A percentile compares a stretch with the other conserved stretches of the same genome.
These are phyloP conservation scores for Patiria miniata DNA, from an alignment of 35 echinoderm and acorn worm species.

Conservation along the genomic window DNA sequence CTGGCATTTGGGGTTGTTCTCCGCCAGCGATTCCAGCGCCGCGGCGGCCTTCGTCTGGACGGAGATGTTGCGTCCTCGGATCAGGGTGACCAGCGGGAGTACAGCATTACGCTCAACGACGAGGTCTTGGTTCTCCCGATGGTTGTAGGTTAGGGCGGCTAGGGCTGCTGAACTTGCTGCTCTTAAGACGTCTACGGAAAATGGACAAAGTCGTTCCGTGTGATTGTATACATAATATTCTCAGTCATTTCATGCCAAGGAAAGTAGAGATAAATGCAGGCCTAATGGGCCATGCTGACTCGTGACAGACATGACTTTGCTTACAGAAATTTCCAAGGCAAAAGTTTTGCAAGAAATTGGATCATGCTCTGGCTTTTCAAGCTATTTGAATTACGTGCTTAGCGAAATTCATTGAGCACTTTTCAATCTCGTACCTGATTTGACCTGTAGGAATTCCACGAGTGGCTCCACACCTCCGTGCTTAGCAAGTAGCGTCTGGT, in stretches of 20 bases:
- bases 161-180: conserved; percentile 85
- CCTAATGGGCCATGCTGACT: too few species aligned
- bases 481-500: conserved; percentile 80
- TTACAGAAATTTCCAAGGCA: too few species aligned
- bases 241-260: too few species aligned
- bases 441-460: conserved; percentile 89
- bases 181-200: conserved; percentile 69
- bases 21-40: conserved; percentile 89
- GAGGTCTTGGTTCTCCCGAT: conserved; percentile 78
- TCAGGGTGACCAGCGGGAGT: conserved; percentile 75
- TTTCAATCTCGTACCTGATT: conserved; percentile 67
- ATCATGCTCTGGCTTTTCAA: too few species aligned
- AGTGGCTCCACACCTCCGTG: conserved; percentile 81
- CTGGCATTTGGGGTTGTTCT: conserved; percentile 84
- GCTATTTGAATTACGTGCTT: too few species aligned
- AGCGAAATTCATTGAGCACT: too few species aligned
- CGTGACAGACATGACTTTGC: too few species aligned
- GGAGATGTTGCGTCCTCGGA: conserved; percentile 86
- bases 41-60: conserved; percentile 94
- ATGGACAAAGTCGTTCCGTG: neutral
- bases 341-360: too few species aligned
- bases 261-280: too few species aligned
- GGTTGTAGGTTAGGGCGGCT: conserved; percentile 74
- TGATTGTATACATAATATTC: neutral
- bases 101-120: conserved; percentile 73